Percentiles rank a stretch among this genome's conserved stretches.
phyloP scores from a whole-genome alignment of 2,797 vertebrate genomes.

The Synanceia verrucosa region DNA sequence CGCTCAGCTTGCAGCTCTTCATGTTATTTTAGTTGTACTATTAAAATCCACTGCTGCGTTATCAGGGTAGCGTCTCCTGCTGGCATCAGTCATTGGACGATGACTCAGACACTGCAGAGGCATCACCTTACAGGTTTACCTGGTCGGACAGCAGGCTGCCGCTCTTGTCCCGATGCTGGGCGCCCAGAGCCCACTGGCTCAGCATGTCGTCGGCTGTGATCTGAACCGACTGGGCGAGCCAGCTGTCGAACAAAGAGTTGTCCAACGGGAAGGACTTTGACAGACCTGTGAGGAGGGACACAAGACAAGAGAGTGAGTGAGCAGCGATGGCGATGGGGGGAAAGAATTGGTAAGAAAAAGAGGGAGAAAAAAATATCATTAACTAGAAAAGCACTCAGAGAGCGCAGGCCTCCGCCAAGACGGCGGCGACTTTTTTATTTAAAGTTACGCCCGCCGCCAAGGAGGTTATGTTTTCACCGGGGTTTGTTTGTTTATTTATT shows the following conservation, averaged over 20 bases:
- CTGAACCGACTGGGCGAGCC: conserved; percentile 95
- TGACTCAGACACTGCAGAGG: not conserved
- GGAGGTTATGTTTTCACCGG: too few species aligned
- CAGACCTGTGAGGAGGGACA: conserved; percentile 81
- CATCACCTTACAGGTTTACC: conserved; percentile 45
- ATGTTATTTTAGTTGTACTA: not conserved
- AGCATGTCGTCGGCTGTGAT: conserved; percentile 96
- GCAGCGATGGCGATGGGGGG: not conserved
- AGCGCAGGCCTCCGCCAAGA: too few species aligned
- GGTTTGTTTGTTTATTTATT: too few species aligned
- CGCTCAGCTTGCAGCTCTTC: not conserved
- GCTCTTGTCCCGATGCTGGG: conserved; percentile 86
- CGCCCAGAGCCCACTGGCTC: conserved; percentile 93
- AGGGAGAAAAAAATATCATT: not conserved
- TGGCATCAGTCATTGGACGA: not conserved
- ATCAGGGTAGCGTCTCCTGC: not conserved
- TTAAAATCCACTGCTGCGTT: not conserved
- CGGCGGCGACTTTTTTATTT: too few species aligned
- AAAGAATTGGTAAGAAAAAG: not conserved
- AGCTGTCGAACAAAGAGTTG: conserved; percentile 94
- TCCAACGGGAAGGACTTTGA: conserved; percentile 94
- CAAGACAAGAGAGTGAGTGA: not conserved
- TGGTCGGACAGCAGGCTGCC: conserved; percentile 92
- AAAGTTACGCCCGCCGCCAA: too few species aligned
- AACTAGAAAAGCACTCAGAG: too few species aligned